Percentiles rank a stretch among this genome's conserved stretches.
Conservation (phyloP, 2,797 vertebrate species). For the Heteromormyrus szaboi region DNA sequence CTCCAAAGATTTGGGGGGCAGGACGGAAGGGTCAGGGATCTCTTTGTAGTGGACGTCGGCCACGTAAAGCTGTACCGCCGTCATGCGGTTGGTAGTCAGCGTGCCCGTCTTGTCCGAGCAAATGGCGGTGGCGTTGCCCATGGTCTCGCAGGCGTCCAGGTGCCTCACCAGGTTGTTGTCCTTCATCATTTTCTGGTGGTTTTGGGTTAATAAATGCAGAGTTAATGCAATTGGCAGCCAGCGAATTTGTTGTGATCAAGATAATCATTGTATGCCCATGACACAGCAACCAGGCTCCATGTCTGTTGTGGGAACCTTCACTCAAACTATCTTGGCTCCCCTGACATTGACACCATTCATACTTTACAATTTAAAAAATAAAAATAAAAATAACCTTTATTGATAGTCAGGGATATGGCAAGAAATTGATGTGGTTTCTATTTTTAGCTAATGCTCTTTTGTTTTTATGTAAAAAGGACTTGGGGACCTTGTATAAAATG, state of each 20-base stretch:
- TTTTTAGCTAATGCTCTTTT: neutral
- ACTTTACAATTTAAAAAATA: neutral
- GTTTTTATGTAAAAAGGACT: neutral
- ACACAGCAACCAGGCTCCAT: neutral
- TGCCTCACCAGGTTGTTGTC: conserved; percentile 97
- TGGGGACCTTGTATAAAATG: neutral
- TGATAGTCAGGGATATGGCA: neutral
- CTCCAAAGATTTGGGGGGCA: conserved; percentile 79
- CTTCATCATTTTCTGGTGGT: conserved; percentile 97
- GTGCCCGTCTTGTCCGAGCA: conserved; percentile 98
- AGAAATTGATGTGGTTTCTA: neutral
- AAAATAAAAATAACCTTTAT: neutral
- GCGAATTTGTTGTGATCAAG: neutral
- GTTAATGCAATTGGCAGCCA: neutral
- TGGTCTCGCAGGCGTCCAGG: conserved; percentile 95
- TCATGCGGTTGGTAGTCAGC: conserved; percentile 95
- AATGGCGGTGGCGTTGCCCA: conserved; percentile 98
- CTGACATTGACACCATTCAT: neutral
- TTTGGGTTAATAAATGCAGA: neutral
- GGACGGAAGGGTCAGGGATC: conserved; percentile 76
- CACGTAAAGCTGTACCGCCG: conserved; percentile 79
- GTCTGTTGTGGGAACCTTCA: neutral
- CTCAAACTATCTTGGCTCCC: neutral
- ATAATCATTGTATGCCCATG: neutral
- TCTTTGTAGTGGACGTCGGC: conserved; percentile 84